Evolutionary conservation across 2,888 invertebrate genomes (phyloP).

Genomic region (Odontomyia ornata): DNA sequence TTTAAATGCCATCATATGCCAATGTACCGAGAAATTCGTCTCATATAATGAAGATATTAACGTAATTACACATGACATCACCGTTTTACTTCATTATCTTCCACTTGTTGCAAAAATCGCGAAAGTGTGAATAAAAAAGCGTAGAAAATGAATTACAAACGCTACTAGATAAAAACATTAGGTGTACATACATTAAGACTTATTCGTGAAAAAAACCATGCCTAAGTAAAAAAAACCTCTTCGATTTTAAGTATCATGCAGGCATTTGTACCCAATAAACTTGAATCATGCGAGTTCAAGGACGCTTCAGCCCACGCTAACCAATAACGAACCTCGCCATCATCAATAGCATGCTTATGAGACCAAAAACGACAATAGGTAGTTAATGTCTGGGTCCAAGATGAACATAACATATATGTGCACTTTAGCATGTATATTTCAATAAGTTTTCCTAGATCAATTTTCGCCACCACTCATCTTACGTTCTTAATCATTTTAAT

Average conservation of each 20-base stretch:
- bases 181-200: neutral
- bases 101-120: too few relatives aligned
- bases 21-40: too few relatives aligned
- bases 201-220: neutral
- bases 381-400: too few relatives aligned
- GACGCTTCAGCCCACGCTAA: conserved; percentile 33
- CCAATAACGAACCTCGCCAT: neutral
- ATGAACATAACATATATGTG: too few relatives aligned
- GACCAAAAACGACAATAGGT: neutral
- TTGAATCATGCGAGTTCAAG: conserved; percentile 41
- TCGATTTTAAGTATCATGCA: conserved; percentile 34
- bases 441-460: neutral
- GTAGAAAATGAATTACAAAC: neutral
- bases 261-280: conserved; percentile 30
- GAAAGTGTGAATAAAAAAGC: neutral
- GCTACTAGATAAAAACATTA: neutral
- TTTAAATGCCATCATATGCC: too few relatives aligned
- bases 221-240: neutral
- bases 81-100: neutral
- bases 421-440: neutral
- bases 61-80: conserved; percentile 1
- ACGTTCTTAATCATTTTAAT: neutral
- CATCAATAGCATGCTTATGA: conserved; percentile 1
- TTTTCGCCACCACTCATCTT: neutral
- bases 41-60: neutral